Conservation (phyloP, 2,888 invertebrate genomes). For the Nemurella pictetii region DNA sequence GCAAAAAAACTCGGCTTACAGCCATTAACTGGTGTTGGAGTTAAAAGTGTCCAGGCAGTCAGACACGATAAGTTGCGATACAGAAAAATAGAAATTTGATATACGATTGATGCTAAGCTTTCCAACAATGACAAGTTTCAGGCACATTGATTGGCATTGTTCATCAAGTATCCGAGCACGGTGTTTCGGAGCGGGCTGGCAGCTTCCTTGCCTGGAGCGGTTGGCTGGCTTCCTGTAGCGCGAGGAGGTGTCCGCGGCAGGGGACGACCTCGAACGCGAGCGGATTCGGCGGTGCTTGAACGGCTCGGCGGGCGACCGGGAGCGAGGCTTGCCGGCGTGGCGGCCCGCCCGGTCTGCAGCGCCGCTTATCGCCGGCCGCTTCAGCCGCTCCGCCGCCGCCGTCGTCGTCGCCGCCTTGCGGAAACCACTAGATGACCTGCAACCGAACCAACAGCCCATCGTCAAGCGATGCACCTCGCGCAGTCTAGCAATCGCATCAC, state of each 20-base stretch:
- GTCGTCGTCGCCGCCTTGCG: background rate
- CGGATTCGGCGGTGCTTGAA: background rate
- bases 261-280: background rate
- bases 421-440: background rate
- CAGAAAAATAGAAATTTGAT: too few relatives aligned
- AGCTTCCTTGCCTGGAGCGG: background rate
- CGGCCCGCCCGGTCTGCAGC: background rate
- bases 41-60: too few relatives aligned
- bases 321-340: background rate
- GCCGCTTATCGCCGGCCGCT: background rate
- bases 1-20: too few relatives aligned
- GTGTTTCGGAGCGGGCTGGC: background rate
- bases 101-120: too few relatives aligned
- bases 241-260: background rate
- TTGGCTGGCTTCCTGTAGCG: background rate
- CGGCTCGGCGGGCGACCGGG: background rate
- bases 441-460: too few relatives aligned
- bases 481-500: too few relatives aligned
- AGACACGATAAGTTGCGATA: too few relatives aligned
- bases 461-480: too few relatives aligned
- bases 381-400: background rate
- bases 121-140: too few relatives aligned
- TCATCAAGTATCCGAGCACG: conserved; percentile 5
- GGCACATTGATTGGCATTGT: too few relatives aligned
- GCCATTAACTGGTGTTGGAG: too few relatives aligned